phyloP scores from a whole-genome alignment of 1,140 invertebrate genomes.

The Hyles euphorbiae region DNA sequence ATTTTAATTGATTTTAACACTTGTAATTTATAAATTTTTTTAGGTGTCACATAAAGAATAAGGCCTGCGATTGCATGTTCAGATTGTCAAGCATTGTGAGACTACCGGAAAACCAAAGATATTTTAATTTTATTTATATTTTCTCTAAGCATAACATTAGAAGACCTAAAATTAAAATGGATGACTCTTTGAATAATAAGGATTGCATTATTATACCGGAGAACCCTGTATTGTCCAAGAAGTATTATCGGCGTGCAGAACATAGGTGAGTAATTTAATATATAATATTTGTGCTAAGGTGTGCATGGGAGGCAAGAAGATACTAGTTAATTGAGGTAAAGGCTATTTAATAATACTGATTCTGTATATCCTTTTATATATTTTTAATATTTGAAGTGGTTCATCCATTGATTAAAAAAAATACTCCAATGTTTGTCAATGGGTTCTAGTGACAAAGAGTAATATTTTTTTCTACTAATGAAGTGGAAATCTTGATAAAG shows the following conservation, averaged over 20 bases:
- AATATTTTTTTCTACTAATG: too few relatives aligned
- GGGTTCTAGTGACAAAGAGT: too few relatives aligned
- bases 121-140: constrained; percentile 14
- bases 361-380: too few relatives aligned
- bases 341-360: too few relatives aligned
- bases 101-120: constrained; percentile 20
- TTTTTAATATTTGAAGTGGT: too few relatives aligned
- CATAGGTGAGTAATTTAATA: constrained; percentile 40
- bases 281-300: too few relatives aligned
- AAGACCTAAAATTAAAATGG: constrained; percentile 27
- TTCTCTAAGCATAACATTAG: constrained; percentile 10
- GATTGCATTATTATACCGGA: constrained; percentile 34
- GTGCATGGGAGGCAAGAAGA: too few relatives aligned
- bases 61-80: constrained; percentile 31
- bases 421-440: too few relatives aligned
- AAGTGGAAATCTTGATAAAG: too few relatives aligned
- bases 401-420: too few relatives aligned
- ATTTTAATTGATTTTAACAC: too few relatives aligned
- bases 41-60: constrained; percentile 4
- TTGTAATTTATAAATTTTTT: background rate
- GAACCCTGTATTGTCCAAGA: constrained; percentile 41
- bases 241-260: constrained; percentile 59
- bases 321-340: too few relatives aligned
- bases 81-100: constrained; percentile 16
- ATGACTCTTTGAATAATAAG: constrained; percentile 30